phyloP scores from a whole-genome alignment of 2,113 vertebrate species.

The Chaetops frenatus region DNA sequence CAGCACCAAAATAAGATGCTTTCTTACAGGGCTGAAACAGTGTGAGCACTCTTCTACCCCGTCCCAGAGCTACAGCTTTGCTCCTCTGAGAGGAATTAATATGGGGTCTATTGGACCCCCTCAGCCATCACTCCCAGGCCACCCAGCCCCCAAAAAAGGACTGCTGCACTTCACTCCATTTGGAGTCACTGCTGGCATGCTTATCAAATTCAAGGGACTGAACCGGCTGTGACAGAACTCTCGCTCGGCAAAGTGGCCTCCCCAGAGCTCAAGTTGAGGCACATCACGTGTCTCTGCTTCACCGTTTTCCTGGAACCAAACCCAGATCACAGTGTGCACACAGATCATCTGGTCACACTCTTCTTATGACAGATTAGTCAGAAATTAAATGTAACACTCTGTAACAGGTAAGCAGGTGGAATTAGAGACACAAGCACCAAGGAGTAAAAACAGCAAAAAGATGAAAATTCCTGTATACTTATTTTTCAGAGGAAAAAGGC shows the following conservation, averaged over 20 bases:
- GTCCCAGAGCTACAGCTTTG: neutral
- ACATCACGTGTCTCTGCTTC: neutral
- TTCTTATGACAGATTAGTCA: conserved; percentile 9
- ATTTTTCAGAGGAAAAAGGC: neutral
- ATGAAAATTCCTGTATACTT: neutral
- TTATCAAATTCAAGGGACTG: neutral
- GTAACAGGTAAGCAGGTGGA: neutral
- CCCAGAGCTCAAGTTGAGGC: neutral
- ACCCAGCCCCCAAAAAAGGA: neutral
- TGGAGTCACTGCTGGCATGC: neutral
- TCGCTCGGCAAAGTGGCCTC: neutral
- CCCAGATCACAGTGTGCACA: neutral
- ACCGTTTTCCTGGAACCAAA: neutral
- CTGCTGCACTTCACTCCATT: neutral
- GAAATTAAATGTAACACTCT: neutral
- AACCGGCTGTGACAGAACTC: neutral
- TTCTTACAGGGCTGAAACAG: neutral
- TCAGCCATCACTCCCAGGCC: neutral
- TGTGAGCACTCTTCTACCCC: neutral
- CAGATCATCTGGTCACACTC: neutral
- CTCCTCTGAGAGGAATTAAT: neutral
- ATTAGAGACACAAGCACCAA: neutral
- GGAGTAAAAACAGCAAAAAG: neutral
- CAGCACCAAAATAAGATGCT: neutral
- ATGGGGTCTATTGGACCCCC: neutral